phyloP scores from a whole-genome alignment of 1,140 invertebrate genomes.

The Bacillus rossius region DNA sequence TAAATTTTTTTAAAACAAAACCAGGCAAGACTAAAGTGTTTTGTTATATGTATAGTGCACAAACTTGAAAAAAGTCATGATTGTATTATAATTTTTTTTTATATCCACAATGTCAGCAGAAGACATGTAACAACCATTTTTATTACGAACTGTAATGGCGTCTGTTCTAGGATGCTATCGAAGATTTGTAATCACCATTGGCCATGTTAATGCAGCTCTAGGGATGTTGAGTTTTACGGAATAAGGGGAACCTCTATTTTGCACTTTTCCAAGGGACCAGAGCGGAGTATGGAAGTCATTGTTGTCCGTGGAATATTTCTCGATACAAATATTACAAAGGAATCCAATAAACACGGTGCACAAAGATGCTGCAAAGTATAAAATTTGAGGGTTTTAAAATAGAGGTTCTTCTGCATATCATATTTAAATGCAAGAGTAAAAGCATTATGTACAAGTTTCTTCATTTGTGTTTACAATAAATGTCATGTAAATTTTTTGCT shows the following conservation, averaged over 20 bases:
- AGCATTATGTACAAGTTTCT: slow-evolving; percentile 11
- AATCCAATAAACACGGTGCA: neutral
- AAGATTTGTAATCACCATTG: neutral
- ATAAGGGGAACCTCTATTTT: neutral
- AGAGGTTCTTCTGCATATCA: slow-evolving; percentile 7
- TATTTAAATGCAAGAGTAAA: neutral
- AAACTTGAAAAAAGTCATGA: neutral
- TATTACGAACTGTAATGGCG: slow-evolving; percentile 9
- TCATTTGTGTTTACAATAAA: slow-evolving; percentile 13
- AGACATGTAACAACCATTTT: slow-evolving; percentile 2
- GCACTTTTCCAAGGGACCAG: neutral
- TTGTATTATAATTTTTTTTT: neutral
- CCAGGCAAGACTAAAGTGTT: neutral
- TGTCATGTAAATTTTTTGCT: slow-evolving; percentile 13
- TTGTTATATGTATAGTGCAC: neutral
- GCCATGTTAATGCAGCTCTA: neutral
- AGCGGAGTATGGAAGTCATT: too few relatives aligned
- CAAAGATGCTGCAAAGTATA: neutral
- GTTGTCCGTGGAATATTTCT: neutral
- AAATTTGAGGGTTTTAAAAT: slow-evolving; percentile 1
- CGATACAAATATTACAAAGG: neutral
- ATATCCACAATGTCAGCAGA: neutral
- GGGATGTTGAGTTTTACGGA: neutral
- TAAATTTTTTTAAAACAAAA: neutral
- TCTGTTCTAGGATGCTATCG: slow-evolving; percentile 18